phyloP scores from a whole-genome alignment of 2,888 invertebrate genomes.

The Octodonta nipae region DNA sequence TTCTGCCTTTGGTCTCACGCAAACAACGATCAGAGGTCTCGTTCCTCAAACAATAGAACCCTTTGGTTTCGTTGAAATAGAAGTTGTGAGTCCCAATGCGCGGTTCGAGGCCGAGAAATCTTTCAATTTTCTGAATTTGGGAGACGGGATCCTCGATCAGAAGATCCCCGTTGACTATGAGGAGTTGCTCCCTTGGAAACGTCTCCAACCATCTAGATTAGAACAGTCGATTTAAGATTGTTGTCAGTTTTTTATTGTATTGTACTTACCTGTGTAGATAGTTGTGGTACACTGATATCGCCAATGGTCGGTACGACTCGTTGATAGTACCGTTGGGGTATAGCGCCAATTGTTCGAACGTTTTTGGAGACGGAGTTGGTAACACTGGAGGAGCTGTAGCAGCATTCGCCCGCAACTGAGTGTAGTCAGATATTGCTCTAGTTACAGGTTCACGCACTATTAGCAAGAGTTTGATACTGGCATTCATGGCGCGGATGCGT shows the following conservation, averaged over 20 bases:
- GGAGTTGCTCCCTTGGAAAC: conserved; percentile 80
- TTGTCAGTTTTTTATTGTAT: no score
- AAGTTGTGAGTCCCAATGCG: conserved; percentile 73
- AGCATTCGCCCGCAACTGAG: conserved; percentile 76
- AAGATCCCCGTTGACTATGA: conserved; percentile 88
- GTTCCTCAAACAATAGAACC: conserved; percentile 84
- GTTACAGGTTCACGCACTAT: conserved; percentile 94
- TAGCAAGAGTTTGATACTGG: conserved; percentile 76
- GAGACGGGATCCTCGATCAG: conserved; percentile 82
- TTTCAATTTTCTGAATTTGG: conserved; percentile 74
- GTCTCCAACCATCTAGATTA: conserved; percentile 65
- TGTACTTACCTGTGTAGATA: conserved; percentile 53
- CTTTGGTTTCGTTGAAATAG: conserved; percentile 92
- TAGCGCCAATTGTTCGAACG: conserved; percentile 71
- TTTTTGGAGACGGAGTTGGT: conserved; percentile 34
- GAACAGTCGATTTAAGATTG: no score
- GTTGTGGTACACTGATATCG: conserved; percentile 81
- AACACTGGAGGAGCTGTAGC: conserved; percentile 54
- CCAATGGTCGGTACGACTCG: conserved; percentile 67
- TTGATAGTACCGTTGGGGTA: conserved; percentile 72
- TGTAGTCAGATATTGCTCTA: conserved; percentile 91
- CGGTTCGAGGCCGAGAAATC: conserved; percentile 63
- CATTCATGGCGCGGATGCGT: conserved; percentile 86
- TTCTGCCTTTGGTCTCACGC: conserved; percentile 65
- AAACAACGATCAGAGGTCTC: conserved; percentile 75